These are phyloP conservation scores for Pollicipes pollicipes DNA, from an alignment of 1,140 invertebrate species.

Conservation along the genomic window DNA sequence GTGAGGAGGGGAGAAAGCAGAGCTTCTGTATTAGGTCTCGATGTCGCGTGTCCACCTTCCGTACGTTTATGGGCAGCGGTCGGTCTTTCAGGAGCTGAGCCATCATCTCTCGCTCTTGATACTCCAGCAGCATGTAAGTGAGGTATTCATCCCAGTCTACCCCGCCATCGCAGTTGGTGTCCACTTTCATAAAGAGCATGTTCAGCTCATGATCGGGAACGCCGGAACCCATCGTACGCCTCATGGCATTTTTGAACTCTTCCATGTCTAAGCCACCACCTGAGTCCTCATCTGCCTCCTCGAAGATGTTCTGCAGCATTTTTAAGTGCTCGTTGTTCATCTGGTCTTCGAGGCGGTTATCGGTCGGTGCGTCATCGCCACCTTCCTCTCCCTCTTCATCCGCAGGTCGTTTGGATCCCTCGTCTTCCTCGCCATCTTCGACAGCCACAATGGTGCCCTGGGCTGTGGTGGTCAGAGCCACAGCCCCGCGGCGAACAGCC, in stretches of 20 bases:
- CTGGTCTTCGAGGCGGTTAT: neutral
- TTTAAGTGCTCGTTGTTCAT: neutral
- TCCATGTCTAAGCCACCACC: neutral
- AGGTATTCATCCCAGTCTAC: neutral
- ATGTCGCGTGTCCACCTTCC: neutral
- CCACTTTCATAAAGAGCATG: neutral
- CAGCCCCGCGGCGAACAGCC: too few species aligned
- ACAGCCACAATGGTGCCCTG: neutral
- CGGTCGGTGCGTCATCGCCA: neutral
- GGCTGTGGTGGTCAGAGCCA: neutral
- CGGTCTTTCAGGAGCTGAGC: neutral
- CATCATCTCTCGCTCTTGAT: neutral
- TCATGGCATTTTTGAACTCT: neutral
- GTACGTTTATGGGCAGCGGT: neutral
- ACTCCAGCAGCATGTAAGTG: slow-evolving; percentile 1
- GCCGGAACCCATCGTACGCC: neutral
- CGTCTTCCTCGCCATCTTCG: neutral
- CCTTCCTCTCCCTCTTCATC: neutral
- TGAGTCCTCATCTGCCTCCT: neutral
- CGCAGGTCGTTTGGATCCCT: neutral
- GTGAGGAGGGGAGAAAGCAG: neutral
- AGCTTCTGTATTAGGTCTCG: neutral
- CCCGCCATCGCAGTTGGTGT: neutral
- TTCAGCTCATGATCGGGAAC: neutral
- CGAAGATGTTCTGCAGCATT: neutral